Evolutionary conservation across 2,797 vertebrate species (phyloP), one percentile per base, ranked within the genome.

Genomic region (Fistularia commersonii): DNA sequence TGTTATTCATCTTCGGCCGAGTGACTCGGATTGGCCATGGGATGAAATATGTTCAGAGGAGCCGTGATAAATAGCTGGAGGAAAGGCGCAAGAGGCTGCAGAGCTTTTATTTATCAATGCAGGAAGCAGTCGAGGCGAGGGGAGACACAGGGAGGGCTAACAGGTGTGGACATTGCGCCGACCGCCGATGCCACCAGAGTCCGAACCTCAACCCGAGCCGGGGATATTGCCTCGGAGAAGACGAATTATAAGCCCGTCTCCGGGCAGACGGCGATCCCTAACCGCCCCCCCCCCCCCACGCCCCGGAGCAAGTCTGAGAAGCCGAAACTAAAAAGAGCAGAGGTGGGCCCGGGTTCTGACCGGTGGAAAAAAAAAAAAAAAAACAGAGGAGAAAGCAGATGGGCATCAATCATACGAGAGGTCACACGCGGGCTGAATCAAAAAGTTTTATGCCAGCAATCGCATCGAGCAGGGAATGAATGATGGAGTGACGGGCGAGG

Each of bases 21-120:
- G 66, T 77, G 78, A 82, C 85, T 80, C 10, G 70, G 78, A 77
- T 77, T 80, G 79, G 80, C 88, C 82, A 79, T 86, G 79, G 83
- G 77, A 88, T 84, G 83, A 88, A 82, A 87, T 84, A 86, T 89
- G 79, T 81, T 73, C 79, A 64, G 66, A 13, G 58, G 68, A 74
- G 49, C 74, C 66, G 64, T 89, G 81, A 89, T 86, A 72, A 86
- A 90, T 86, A 75, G 77, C 68, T 35, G 1, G 54, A 54, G 41
- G 74, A 65, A 77, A 69, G 68, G 65, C 12, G 41, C 66, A 51
- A 69, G 61, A 70, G 74, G 66, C 77, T 69, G 68, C 69, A 56
- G 63, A 69, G 80, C 68, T 81, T 78, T 81, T 82, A 83, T 87
- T 87, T 84, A 83, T 87, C 80, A 85, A 80, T 51, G 67, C 61